These are phyloP conservation scores for Germaria angustata DNA, from an alignment of 2,888 invertebrate species.

Conservation along the genomic window DNA sequence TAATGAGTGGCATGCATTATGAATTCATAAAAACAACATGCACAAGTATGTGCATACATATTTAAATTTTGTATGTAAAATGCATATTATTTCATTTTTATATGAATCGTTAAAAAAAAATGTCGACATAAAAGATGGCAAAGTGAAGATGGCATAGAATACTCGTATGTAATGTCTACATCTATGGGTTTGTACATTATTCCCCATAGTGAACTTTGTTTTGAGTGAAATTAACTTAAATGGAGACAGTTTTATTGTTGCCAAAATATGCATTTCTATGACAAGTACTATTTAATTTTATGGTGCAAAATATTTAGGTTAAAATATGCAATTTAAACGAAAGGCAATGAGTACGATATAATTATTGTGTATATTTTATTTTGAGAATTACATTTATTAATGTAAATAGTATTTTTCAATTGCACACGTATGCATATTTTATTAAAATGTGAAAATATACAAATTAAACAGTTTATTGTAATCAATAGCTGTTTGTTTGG, in stretches of 20 bases:
- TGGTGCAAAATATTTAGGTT: slow-evolving; percentile 11
- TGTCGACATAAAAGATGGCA: slow-evolving; percentile 46
- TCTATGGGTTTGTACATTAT: not conserved
- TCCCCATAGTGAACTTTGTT: not conserved
- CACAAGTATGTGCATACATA: not conserved
- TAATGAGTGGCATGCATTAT: slow-evolving; percentile 66
- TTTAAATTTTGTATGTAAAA: not conserved
- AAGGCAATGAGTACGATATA: not conserved
- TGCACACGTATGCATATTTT: no score
- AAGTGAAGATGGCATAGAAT: slow-evolving; percentile 24
- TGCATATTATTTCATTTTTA: no score
- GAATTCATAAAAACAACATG: slow-evolving; percentile 55
- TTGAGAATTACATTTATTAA: no score
- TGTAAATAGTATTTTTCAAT: no score
- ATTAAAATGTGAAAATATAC: no score
- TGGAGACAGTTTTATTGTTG: not conserved
- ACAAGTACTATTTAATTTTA: not conserved
- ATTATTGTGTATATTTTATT: not conserved
- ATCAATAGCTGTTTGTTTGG: no score
- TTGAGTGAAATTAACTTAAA: slow-evolving; percentile 16
- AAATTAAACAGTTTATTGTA: no score
- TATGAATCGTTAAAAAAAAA: slow-evolving; percentile 12
- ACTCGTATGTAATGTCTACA: not conserved
- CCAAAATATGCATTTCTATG: not conserved
- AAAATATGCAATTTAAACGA: slow-evolving; percentile 29